Evolutionary conservation across 2,113 vertebrate species (phyloP).

Genomic region (Hymenochirus boettgeri): DNA sequence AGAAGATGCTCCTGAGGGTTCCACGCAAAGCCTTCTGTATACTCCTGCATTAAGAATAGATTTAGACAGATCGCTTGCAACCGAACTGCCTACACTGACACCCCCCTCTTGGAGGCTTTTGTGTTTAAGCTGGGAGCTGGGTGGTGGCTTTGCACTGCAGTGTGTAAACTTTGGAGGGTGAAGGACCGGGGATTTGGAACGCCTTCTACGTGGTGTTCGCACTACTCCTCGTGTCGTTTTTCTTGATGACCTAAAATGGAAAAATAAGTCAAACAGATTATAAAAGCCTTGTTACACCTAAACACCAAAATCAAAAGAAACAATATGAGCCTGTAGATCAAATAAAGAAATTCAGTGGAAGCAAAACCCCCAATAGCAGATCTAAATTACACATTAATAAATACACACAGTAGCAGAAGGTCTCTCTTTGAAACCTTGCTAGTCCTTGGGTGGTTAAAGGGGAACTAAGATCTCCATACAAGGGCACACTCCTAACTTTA

Average conservation of each 20-base stretch:
- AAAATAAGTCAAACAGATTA: too few relatives aligned
- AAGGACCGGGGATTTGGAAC: conserved; percentile 93
- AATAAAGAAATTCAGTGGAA: too few relatives aligned
- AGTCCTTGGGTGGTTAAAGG: too few relatives aligned
- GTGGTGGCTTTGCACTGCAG: conserved; percentile 66
- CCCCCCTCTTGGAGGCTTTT: conserved; percentile 63
- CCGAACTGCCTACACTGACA: conserved; percentile 45
- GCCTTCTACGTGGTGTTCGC: conserved; percentile 79
- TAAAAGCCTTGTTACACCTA: too few relatives aligned
- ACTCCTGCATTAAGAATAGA: conserved; percentile 51
- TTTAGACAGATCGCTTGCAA: conserved; percentile 46
- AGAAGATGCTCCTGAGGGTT: conserved; percentile 47
- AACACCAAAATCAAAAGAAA: too few relatives aligned
- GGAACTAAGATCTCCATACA: too few relatives aligned
- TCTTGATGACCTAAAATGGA: conserved; percentile 67
- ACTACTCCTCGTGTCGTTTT: conserved; percentile 77
- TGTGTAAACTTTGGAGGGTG: conserved; percentile 93
- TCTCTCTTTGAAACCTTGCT: too few relatives aligned
- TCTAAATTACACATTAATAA: too few relatives aligned
- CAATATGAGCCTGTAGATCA: too few relatives aligned
- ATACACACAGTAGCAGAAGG: too few relatives aligned
- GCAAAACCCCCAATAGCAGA: too few relatives aligned
- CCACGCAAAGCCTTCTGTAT: conserved; percentile 50
- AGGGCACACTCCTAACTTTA: too few relatives aligned
- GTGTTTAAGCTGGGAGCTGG: conserved; percentile 66